These are phyloP conservation scores for Pimephales promelas DNA, from an alignment of 2,113 vertebrate genomes.

Conservation along the genomic window DNA sequence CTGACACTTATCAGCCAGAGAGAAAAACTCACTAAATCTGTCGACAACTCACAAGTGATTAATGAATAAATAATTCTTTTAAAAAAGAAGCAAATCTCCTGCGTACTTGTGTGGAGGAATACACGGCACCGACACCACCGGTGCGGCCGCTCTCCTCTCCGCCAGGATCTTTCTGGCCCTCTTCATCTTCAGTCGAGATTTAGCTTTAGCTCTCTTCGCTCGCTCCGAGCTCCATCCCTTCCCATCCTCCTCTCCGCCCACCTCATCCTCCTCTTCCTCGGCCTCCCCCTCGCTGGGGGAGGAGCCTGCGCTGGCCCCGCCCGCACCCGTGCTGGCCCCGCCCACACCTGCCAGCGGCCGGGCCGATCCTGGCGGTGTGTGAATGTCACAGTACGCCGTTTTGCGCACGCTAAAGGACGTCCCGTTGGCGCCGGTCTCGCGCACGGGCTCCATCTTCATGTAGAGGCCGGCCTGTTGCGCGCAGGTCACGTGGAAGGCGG, in stretches of 20 bases:
- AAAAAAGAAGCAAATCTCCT: background rate
- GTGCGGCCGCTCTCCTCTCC: conserved; percentile 93
- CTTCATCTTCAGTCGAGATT: conserved; percentile 98
- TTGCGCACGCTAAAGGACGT: conserved; percentile 98
- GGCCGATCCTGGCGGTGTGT: conserved; percentile 91
- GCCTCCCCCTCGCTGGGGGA: conserved; percentile 94
- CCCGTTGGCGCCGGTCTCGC: conserved; percentile 93
- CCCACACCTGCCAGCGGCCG: conserved; percentile 74
- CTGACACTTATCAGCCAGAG: too few relatives aligned
- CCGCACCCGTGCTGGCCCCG: conserved; percentile 70
- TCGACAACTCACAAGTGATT: too few relatives aligned
- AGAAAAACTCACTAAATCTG: too few relatives aligned
- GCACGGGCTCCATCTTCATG: conserved; percentile 99
- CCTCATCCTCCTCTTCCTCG: conserved; percentile 92
- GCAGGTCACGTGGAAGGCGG: conserved; percentile 96
- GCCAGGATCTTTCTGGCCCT: conserved; percentile 95
- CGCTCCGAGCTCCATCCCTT: conserved; percentile 96
- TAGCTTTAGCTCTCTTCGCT: conserved; percentile 95
- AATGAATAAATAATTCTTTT: background rate
- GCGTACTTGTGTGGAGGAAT: conserved; percentile 93
- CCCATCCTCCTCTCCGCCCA: conserved; percentile 91
- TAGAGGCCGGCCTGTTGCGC: conserved; percentile 98
- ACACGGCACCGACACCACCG: conserved; percentile 95
- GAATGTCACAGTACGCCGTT: conserved; percentile 97
- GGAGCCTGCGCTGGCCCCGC: conserved; percentile 75